Base-by-base conservation (phyloP, 1,140 invertebrate species). In the Pseudomyrmex pallidus region DNA sequence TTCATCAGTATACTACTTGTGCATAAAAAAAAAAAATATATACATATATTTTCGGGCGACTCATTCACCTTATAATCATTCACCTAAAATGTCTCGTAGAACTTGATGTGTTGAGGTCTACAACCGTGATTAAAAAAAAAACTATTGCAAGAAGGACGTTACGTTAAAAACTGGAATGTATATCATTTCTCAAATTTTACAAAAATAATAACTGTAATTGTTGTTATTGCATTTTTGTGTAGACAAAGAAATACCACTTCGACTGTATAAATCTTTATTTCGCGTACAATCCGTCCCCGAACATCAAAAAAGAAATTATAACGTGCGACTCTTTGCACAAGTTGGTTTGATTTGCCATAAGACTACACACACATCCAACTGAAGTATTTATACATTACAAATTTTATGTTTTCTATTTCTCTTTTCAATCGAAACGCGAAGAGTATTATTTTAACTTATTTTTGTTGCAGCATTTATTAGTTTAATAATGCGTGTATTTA, bases 221-320 rank as follows among this genome's bases (percentile, higher is more conserved):
- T 70, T 78, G 59, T 20, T 15, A 17, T 35, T 7, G 67, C 57
- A 46, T 63, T 15, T 1, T 48, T 35, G 48, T 35, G 17, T 22
- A 62, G 35, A 15, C 66, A 66, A 64, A 68, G 50, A 50, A 62
- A 82, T 35, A 5, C 13, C 7, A 20, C 20, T 20, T 66, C 8
- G 48, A 54, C 0, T 13, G 50, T 52, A 52, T 25, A 64, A 64
- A 35, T 44, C 56, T 35, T 77, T 25, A 44, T 77, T 66, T 77
- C 17, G 13, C 48, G 35, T 83, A 50, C 77, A 83, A 64, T 85
- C 84, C 84, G 64, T 82, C 70, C 59, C 25, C 52, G 35, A 74
- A 46, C 15, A 22, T 63, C 54, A 85, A 35, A 66, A 66, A 48
- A 59, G 25, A 54, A 22, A 52, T 22, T 68, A 35, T 25, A n/a